Evolutionary conservation across 1,140 invertebrate species (phyloP).

Genomic region (Procambarus virginalis): DNA sequence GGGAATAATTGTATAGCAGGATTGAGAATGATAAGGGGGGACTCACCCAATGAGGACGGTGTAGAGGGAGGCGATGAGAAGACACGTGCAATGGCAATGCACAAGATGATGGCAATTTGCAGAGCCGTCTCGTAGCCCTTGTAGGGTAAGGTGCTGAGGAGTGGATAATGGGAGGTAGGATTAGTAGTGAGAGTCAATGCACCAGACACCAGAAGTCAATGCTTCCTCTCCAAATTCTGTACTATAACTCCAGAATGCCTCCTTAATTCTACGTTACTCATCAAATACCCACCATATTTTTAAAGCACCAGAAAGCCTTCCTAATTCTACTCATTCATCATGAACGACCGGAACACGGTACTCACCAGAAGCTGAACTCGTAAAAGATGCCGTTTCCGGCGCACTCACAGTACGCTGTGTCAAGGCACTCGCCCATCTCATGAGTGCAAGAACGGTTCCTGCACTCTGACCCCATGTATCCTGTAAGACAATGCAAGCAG

Average conservation of each 20-base stretch:
- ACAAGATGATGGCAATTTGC: slow-evolving; percentile 31
- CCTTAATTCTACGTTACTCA: no score
- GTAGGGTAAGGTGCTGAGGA: slow-evolving; percentile 31
- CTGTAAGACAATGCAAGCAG: background rate
- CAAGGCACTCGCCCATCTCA: slow-evolving; percentile 16
- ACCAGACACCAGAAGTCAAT: no score
- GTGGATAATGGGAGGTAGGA: background rate
- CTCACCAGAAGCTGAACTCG: slow-evolving; percentile 40
- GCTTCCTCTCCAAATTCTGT: no score
- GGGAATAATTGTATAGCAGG: no score
- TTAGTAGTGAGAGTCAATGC: background rate
- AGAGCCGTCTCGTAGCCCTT: slow-evolving; percentile 31
- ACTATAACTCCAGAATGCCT: no score
- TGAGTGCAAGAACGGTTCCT: slow-evolving; percentile 7
- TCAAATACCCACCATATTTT: no score
- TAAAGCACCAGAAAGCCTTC: no score
- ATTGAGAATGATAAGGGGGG: no score
- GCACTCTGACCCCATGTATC: slow-evolving; percentile 7
- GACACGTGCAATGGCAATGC: slow-evolving; percentile 11
- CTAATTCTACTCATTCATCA: no score
- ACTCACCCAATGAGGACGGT: background rate
- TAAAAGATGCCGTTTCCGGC: background rate
- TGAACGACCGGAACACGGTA: background rate
- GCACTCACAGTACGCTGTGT: slow-evolving; percentile 15
- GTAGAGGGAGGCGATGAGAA: slow-evolving; percentile 11